Percentiles rank a stretch among this genome's conserved stretches.
These are phyloP conservation scores for Copsychus sechellarum DNA, from an alignment of 2,113 vertebrate genomes.

Conservation along the genomic window DNA sequence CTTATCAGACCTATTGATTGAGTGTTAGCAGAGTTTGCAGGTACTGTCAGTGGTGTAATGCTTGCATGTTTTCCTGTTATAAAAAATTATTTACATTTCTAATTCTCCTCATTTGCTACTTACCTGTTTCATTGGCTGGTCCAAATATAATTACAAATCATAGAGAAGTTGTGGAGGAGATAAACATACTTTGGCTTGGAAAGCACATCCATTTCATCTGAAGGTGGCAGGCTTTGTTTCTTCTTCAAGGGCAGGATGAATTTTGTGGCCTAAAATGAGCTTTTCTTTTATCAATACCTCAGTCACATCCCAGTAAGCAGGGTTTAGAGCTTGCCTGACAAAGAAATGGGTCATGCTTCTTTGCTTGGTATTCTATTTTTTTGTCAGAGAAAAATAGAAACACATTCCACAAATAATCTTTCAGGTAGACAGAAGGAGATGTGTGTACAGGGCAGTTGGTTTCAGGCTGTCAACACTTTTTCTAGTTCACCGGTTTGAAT, in stretches of 20 bases:
- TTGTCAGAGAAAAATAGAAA: conserved; percentile 56
- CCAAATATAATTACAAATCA: conserved; percentile 8
- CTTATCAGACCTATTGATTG: conserved; percentile 3
- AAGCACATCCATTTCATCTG: background rate
- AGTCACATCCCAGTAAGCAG: conserved; percentile 6
- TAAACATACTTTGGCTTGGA: conserved; percentile 15
- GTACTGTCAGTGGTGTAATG: background rate
- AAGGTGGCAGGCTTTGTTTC: background rate
- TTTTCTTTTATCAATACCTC: conserved; percentile 35
- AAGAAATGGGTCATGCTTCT: conserved; percentile 19
- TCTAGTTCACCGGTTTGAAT: conserved; percentile 40
- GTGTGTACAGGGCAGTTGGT: conserved; percentile 3
- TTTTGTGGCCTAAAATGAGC: background rate
- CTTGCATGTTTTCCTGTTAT: background rate
- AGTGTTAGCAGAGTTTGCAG: background rate
- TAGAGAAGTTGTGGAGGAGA: background rate
- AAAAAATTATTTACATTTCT: conserved; percentile 13
- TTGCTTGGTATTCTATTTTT: background rate
- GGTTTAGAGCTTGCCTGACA: conserved; percentile 14
- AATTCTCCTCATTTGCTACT: conserved; percentile 2
- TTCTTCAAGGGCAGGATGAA: background rate
- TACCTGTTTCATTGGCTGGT: background rate
- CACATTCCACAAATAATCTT: conserved; percentile 45
- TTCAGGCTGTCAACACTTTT: conserved; percentile 54
- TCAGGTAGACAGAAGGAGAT: conserved; percentile 44